phyloP scores from a whole-genome alignment of 2,797 vertebrate genomes.

The Sebastes dallii region DNA sequence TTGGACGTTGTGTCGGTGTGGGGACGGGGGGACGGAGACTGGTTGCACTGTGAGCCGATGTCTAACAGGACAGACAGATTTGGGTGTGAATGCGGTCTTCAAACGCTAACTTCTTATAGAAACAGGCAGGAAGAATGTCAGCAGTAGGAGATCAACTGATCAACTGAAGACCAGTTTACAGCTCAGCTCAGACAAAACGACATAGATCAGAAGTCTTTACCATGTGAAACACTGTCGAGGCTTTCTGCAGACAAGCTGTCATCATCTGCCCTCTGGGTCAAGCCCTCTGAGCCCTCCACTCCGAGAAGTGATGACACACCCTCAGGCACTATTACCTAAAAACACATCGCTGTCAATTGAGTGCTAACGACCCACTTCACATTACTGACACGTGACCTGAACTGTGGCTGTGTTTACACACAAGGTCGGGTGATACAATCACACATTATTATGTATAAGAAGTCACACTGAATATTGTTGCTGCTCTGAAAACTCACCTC shows the following conservation, averaged over 20 bases:
- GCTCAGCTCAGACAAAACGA: not conserved
- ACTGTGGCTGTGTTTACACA: not conserved
- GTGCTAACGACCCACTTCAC: not conserved
- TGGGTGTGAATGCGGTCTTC: conserved; percentile 41
- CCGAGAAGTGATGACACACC: conserved; percentile 71
- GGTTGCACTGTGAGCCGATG: conserved; percentile 81
- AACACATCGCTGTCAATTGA: conserved; percentile 24
- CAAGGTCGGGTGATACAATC: not conserved
- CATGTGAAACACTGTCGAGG: conserved; percentile 89
- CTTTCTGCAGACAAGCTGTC: conserved; percentile 93
- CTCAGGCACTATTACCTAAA: conserved; percentile 77
- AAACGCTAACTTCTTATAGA: not conserved
- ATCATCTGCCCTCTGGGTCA: conserved; percentile 84
- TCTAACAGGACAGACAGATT: conserved; percentile 76
- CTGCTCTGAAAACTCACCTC: conserved; percentile 82
- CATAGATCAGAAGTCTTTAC: conserved; percentile 70
- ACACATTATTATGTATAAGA: not conserved
- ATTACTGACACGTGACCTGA: not conserved
- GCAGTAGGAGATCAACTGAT: not conserved
- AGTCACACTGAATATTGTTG: not conserved
- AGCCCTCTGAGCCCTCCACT: conserved; percentile 78
- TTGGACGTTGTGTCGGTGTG: conserved; percentile 83
- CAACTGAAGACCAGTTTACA: not conserved
- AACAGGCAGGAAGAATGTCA: conserved; percentile 23
- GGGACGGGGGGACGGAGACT: conserved; percentile 86